Percentiles rank a stretch among this genome's conserved stretches.
phyloP scores from a whole-genome alignment of 2,797 vertebrate species.

The Chaetodon trifasciatus region DNA sequence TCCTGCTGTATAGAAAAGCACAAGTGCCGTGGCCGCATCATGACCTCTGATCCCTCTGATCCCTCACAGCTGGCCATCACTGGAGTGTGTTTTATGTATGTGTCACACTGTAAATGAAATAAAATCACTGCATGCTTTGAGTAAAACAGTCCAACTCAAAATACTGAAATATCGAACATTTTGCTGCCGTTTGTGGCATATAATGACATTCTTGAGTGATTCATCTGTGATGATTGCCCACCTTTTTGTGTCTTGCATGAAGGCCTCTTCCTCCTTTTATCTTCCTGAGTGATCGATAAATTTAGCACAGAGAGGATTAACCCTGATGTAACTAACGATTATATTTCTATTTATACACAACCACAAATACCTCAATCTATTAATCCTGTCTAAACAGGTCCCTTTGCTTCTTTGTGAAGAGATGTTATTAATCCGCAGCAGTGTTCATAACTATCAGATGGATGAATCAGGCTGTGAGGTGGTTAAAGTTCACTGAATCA shows the following conservation, averaged over 20 bases:
- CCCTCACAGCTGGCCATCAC: not conserved
- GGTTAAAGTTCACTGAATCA: not conserved
- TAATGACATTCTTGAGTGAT: not conserved
- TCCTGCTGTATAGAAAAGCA: not conserved
- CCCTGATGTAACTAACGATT: conserved; percentile 2
- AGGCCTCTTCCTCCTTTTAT: not conserved
- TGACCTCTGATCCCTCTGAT: conserved; percentile 8
- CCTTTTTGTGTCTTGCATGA: not conserved
- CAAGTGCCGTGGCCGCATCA: not conserved
- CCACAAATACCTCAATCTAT: conserved; percentile 1
- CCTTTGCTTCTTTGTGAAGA: conserved; percentile 17
- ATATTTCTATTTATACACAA: conserved; percentile 22
- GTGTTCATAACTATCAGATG: conserved; percentile 1
- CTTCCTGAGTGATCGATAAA: not conserved
- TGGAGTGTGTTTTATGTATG: not conserved
- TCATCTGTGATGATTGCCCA: not conserved
- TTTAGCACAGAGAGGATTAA: conserved; percentile 2
- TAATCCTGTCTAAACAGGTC: conserved; percentile 10
- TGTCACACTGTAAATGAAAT: not conserved
- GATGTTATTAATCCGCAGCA: conserved; percentile 1
- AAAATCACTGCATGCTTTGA: not conserved
- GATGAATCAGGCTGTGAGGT: not conserved
- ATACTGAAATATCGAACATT: not conserved
- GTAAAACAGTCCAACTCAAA: not conserved
- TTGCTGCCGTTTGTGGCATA: not conserved